Percentiles rank a stretch among this genome's conserved stretches.
These are phyloP conservation scores for Cheilosia soror DNA, from an alignment of 2,888 invertebrate species.

Conservation along the genomic window DNA sequence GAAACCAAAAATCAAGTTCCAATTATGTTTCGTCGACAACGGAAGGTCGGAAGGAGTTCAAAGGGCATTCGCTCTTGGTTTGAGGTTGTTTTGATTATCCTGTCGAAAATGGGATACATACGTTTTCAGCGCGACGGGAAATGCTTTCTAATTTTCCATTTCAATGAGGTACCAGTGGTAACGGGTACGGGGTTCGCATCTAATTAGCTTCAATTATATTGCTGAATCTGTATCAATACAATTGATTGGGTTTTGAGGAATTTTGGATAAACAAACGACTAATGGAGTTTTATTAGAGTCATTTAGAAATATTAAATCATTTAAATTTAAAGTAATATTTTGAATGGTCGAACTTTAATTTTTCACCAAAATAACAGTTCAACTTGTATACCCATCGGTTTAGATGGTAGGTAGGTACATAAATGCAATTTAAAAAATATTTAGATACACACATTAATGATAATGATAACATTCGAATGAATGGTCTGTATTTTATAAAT, in stretches of 20 bases:
- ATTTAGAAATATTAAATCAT: background rate
- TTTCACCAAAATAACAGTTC: no score
- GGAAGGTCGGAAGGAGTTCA: background rate
- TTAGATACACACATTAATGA: no score
- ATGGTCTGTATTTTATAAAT: no score
- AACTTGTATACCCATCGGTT: no score
- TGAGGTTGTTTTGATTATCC: background rate
- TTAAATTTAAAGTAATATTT: no score
- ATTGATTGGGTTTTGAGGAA: conserved; percentile 7
- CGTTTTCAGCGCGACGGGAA: background rate
- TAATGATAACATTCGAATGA: no score
- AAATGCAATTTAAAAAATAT: no score
- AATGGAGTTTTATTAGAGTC: background rate
- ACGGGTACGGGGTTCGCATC: background rate
- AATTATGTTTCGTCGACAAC: background rate
- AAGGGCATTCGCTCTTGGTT: conserved; percentile 12
- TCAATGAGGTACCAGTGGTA: background rate
- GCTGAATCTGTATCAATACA: conserved; percentile 3
- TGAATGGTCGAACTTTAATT: no score
- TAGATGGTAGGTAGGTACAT: no score
- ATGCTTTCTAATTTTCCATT: conserved; percentile 21
- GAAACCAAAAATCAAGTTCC: conserved; percentile 13
- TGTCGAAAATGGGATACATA: conserved; percentile 5
- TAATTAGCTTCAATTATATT: conserved; percentile 20
- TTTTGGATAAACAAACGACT: background rate